These are phyloP conservation scores for Sitta europaea DNA, from an alignment of 2,113 vertebrate species.

Conservation along the genomic window DNA sequence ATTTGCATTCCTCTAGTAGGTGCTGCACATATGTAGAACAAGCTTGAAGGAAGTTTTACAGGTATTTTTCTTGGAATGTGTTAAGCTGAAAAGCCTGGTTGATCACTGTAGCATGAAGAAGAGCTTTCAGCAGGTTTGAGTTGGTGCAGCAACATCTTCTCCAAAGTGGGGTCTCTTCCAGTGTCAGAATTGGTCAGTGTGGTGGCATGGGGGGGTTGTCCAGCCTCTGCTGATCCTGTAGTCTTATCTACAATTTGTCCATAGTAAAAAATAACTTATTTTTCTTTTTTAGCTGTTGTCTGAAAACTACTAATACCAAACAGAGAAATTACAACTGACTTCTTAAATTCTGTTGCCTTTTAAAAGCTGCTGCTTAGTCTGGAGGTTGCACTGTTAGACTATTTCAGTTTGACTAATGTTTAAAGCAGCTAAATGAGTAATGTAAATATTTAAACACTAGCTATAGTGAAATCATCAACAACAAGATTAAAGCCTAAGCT, in stretches of 20 bases:
- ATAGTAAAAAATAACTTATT: background rate
- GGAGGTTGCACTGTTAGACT: background rate
- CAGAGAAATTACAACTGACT: background rate
- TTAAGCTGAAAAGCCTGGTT: background rate
- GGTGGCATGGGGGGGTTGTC: background rate
- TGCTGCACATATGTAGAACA: background rate
- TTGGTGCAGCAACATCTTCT: background rate
- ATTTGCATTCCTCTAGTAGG: background rate
- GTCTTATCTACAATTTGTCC: background rate
- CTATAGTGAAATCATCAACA: background rate
- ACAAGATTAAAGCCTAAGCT: background rate
- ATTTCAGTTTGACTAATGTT: background rate
- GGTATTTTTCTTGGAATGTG: background rate
- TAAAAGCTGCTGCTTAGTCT: background rate
- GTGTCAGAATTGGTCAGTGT: background rate
- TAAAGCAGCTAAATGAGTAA: background rate
- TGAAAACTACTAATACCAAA: background rate
- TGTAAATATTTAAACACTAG: background rate
- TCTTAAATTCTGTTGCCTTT: background rate
- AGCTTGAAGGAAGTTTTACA: background rate
- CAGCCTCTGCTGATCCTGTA: fast-evolving
- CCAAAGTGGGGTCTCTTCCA: background rate
- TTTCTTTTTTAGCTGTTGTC: background rate
- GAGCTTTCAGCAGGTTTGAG: background rate
- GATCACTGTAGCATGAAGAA: background rate